A percentile compares a stretch with the other conserved stretches of the same genome.
These are phyloP conservation scores for Hydroisotoma schaefferi DNA, from an alignment of 2,888 invertebrate species.

Conservation along the genomic window DNA sequence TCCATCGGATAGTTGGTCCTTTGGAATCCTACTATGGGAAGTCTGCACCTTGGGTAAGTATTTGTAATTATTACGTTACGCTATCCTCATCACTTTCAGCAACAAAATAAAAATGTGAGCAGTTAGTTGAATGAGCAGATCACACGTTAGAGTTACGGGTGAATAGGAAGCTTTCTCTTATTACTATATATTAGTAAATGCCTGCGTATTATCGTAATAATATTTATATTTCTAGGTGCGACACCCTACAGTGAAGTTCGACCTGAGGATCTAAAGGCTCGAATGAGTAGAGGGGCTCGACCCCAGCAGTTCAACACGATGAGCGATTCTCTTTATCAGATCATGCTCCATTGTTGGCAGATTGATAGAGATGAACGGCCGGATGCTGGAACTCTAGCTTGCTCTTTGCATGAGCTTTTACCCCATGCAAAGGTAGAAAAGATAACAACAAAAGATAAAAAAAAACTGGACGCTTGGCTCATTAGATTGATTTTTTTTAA, in stretches of 20 bases:
- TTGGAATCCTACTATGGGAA: slow-evolving; percentile 79
- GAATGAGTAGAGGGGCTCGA: slow-evolving; percentile 67
- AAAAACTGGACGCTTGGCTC: background rate
- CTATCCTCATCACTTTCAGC: too few relatives aligned
- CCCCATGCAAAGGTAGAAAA: slow-evolving; percentile 40
- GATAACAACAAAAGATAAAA: background rate
- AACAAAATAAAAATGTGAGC: too few relatives aligned
- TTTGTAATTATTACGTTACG: background rate
- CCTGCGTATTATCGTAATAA: slow-evolving; percentile 14
- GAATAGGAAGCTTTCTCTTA: slow-evolving; percentile 4
- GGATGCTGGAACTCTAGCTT: slow-evolving; percentile 41
- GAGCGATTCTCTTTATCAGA: slow-evolving; percentile 73
- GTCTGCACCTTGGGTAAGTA: slow-evolving; percentile 65
- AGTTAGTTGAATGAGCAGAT: too few relatives aligned
- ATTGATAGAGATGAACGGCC: slow-evolving; percentile 75
- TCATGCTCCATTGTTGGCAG: slow-evolving; percentile 81
- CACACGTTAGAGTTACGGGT: background rate
- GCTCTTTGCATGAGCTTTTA: slow-evolving; percentile 46
- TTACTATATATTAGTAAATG: slow-evolving; percentile 7
- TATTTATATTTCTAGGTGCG: too few relatives aligned
- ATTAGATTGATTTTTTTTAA: background rate
- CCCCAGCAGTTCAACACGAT: slow-evolving; percentile 71
- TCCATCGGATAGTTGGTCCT: slow-evolving; percentile 79
- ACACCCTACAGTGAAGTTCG: slow-evolving; percentile 71
- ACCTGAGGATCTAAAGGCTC: slow-evolving; percentile 64